Conservation (phyloP, 2,113 vertebrate species). For the Dromas ardeola region DNA sequence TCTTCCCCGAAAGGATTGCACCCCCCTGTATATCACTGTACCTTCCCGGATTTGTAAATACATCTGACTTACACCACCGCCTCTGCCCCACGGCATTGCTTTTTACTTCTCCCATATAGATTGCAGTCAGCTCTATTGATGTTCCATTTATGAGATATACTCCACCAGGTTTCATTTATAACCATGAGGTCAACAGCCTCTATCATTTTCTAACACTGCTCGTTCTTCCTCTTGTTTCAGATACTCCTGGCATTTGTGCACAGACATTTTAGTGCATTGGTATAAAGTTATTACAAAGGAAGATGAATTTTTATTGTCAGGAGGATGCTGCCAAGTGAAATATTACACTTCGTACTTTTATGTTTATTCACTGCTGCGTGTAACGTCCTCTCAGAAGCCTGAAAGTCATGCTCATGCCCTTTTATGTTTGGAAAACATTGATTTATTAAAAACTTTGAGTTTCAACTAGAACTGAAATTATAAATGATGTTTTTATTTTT, state of each 20-base stretch:
- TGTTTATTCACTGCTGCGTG: neutral
- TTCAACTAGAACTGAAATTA: neutral
- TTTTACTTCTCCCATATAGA: neutral
- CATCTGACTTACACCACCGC: neutral
- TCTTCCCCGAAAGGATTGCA: neutral
- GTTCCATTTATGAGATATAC: neutral
- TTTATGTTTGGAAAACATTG: slow-evolving; percentile 10
- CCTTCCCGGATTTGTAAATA: neutral
- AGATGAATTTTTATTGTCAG: slow-evolving; percentile 45
- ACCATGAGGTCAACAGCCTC: neutral
- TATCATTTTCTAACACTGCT: neutral
- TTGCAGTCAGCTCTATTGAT: neutral
- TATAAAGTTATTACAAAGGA: slow-evolving; percentile 8
- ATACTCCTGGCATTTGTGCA: neutral
- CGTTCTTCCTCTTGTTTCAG: neutral
- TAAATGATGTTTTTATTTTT: neutral
- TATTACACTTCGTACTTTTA: neutral
- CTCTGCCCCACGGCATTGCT: neutral
- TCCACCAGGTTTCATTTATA: neutral
- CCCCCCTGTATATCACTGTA: neutral
- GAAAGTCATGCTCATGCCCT: neutral
- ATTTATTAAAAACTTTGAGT: neutral
- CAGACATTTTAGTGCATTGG: neutral
- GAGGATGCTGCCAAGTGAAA: neutral
- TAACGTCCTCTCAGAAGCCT: neutral